Evolutionary conservation across 2,888 invertebrate species (phyloP).

Genomic region (Netelia inedita): DNA sequence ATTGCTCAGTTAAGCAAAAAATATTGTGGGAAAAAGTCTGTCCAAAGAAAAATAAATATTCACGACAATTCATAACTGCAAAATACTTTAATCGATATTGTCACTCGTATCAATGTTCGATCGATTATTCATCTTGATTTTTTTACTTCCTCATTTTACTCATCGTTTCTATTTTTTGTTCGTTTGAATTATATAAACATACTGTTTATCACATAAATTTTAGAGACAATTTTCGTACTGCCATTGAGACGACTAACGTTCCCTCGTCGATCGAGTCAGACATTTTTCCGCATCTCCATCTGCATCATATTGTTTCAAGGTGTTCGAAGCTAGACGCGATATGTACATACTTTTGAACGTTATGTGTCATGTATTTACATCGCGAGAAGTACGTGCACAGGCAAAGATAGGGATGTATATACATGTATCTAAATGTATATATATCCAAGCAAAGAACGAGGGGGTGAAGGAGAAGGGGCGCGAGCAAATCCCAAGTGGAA

Average conservation of each 20-base stretch:
- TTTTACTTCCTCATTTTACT: background rate
- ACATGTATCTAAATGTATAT: constrained; percentile 11
- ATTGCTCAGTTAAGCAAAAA: constrained; percentile 60
- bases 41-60: constrained; percentile 37
- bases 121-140: background rate
- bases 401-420: constrained; percentile 7
- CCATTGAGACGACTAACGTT: too few relatives aligned
- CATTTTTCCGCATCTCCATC: constrained; percentile 73
- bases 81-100: background rate
- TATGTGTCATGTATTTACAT: background rate
- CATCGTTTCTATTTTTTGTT: background rate
- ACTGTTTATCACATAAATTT: too few relatives aligned
- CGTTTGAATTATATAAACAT: background rate
- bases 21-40: constrained; percentile 47
- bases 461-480: constrained; percentile 60
- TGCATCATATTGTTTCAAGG: constrained; percentile 78
- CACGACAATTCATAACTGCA: background rate
- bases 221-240: too few relatives aligned
- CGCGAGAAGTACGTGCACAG: constrained; percentile 28
- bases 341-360: background rate
- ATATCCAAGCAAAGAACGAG: constrained; percentile 42
- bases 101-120: background rate
- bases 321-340: constrained; percentile 35
- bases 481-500: constrained; percentile 75
- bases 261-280: constrained; percentile 16